Conservation (phyloP, 1,140 invertebrate species). For the Bombus difficillimus region DNA sequence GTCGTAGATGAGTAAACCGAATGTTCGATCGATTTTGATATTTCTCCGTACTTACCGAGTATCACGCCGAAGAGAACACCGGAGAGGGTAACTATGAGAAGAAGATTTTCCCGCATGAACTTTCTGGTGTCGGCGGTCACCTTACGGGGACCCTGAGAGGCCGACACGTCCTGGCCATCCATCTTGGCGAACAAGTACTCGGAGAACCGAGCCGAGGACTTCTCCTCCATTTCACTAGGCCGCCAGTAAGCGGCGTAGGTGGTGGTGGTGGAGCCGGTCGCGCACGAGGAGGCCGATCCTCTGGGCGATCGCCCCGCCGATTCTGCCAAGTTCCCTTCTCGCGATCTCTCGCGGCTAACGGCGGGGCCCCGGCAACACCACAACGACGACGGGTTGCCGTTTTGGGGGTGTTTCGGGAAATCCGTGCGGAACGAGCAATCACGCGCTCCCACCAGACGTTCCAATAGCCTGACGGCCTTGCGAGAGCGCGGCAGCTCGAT, state of each 20-base stretch:
- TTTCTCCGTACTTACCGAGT: slow-evolving; percentile 84
- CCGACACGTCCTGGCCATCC: slow-evolving; percentile 84
- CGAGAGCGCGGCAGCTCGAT: slow-evolving; percentile 76
- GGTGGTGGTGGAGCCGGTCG: slow-evolving; percentile 58
- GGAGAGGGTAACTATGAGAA: slow-evolving; percentile 89
- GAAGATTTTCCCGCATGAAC: slow-evolving; percentile 89
- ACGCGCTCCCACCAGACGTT: slow-evolving; percentile 77
- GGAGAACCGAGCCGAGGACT: slow-evolving; percentile 85
- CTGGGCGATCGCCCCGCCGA: slow-evolving; percentile 60
- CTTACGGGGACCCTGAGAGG: slow-evolving; percentile 85
- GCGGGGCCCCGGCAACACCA: slow-evolving; percentile 81
- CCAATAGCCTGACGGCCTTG: slow-evolving; percentile 76
- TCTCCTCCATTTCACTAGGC: slow-evolving; percentile 81
- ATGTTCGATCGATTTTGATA: background rate
- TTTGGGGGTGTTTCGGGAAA: slow-evolving; percentile 82
- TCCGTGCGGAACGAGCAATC: slow-evolving; percentile 79
- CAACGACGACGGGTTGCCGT: slow-evolving; percentile 82
- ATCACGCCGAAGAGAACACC: slow-evolving; percentile 89
- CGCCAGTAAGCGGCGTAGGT: slow-evolving; percentile 66
- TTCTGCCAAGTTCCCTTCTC: slow-evolving; percentile 76
- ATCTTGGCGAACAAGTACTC: slow-evolving; percentile 91
- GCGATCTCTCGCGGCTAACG: slow-evolving; percentile 80
- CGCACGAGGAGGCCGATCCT: slow-evolving; percentile 63
- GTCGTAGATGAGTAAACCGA: background rate
- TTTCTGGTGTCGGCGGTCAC: slow-evolving; percentile 85